Base-by-base conservation (phyloP, 2,888 invertebrate genomes). In the Xestia sexstrigata region DNA sequence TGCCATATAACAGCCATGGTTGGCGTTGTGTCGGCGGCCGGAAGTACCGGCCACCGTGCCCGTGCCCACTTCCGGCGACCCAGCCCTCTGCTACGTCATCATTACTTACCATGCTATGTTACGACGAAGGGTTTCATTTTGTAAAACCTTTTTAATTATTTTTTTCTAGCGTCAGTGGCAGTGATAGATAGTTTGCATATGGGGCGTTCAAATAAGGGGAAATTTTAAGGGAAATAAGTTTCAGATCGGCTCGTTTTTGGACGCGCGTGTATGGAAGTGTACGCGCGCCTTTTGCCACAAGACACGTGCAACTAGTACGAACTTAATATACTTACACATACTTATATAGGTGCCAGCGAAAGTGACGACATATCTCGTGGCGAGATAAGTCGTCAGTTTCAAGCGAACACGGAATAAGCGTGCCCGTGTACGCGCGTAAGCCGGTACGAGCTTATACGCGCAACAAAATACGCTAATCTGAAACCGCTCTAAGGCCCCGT, bases 61-160 rank as follows among this genome's bases (percentile, higher is more conserved):
- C 88, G 86, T 88, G 70, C 91, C 90, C 78, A 84, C 86, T 87
- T 90, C 91, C 91, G 84, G 81, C 78, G 74, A 77, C 81, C 87
- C 76, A 75, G 55, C 82, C 88, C 77, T 60, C 82, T 78, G 79
- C 76, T 55, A 79, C 73, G 82, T 84, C 85, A 87, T 75, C 70
- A 76, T 80, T 58, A 69, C 76, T 81, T 79, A 71, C 76, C 26
- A 62, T n/a, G 58, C 74, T 47, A 47, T 55, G 23, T 47, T 30
- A 23, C 26, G 39, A 66, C 71, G n/a, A 73, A 74, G 73, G 49
- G 35, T 58, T 77, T 67, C 17, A 67, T 47, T 70, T 55, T 1
- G 35, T 66, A 69, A 80, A 77, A 26, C 49, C 47, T 65, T 69
- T 79, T 76, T 26, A 82, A 67, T 79, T 62, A 82, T 0, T 67